Evolutionary conservation across 2,113 vertebrate species (phyloP).

Genomic region (Telmatochromis sp.): DNA sequence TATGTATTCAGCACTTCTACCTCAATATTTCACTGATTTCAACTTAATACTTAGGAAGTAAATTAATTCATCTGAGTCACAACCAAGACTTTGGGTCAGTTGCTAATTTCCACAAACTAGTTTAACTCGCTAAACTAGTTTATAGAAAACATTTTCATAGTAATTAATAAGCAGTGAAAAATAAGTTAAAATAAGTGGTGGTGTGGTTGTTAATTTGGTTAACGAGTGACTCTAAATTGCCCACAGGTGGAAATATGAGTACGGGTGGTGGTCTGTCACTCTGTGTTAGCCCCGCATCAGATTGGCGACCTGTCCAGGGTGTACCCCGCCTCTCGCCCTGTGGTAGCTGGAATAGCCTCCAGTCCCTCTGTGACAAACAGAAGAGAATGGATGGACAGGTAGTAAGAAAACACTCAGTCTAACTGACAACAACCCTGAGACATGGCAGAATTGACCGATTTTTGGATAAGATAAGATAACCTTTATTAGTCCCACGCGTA

Average conservation of each 20-base stretch:
- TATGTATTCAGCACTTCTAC: background rate
- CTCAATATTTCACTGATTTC: background rate
- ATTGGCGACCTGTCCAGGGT: background rate
- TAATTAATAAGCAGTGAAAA: background rate
- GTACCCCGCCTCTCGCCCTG: background rate
- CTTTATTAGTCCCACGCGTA: background rate
- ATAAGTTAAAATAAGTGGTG: rapidly evolving
- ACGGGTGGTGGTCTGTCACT: rapidly evolving
- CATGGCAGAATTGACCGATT: background rate
- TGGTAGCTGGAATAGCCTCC: background rate
- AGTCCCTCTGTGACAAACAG: background rate
- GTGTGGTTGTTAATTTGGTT: background rate
- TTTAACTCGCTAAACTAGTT: background rate
- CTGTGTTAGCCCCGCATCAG: background rate
- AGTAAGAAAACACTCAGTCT: background rate
- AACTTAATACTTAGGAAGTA: background rate
- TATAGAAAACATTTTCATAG: background rate
- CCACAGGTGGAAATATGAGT: background rate
- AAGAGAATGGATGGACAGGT: background rate
- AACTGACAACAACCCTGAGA: background rate
- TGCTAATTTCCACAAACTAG: background rate
- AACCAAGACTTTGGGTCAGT: background rate
- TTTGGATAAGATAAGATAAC: background rate
- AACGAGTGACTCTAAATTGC: background rate
- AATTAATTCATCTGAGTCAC: background rate